Evolutionary conservation across 2,113 vertebrate genomes (phyloP).

Genomic region (Pelodiscus sinensis): DNA sequence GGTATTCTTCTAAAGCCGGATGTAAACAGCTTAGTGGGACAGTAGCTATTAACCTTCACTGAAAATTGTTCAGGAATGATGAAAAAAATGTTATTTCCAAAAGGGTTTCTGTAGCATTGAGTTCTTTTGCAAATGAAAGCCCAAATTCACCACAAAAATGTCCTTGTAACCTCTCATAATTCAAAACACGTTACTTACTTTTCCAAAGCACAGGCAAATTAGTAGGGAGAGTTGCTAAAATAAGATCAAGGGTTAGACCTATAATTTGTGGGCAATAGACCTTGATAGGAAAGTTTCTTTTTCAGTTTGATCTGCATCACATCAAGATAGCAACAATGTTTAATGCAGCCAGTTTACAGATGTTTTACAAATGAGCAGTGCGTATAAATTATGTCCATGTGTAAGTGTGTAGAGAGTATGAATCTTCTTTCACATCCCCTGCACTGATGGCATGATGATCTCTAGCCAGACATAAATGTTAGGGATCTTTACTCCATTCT

Average conservation of each 20-base stretch:
- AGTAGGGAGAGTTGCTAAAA: constrained; percentile 81
- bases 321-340: not conserved
- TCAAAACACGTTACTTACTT: constrained; percentile 88
- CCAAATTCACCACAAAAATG: constrained; percentile 89
- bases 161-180: constrained; percentile 88
- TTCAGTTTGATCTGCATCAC: not conserved
- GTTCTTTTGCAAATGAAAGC: constrained; percentile 77
- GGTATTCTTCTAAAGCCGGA: not conserved
- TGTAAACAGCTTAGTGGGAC: constrained; percentile 59
- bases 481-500: not conserved
- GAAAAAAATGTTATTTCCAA: constrained; percentile 71
- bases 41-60: constrained; percentile 55
- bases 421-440: not conserved
- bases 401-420: accelerated
- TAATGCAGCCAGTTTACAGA: not conserved
- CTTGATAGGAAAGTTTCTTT: constrained; percentile 63
- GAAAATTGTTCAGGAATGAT: constrained; percentile 72
- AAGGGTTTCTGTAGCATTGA: constrained; percentile 53
- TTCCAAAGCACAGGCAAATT: constrained; percentile 81
- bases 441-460: not conserved
- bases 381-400: accelerated
- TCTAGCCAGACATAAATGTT: constrained; percentile 41
- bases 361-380: not conserved
- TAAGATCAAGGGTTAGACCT: constrained; percentile 76
- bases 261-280: constrained; percentile 71